phyloP scores from a whole-genome alignment of 2,888 invertebrate genomes.

The Parascotia fuliginaria region DNA sequence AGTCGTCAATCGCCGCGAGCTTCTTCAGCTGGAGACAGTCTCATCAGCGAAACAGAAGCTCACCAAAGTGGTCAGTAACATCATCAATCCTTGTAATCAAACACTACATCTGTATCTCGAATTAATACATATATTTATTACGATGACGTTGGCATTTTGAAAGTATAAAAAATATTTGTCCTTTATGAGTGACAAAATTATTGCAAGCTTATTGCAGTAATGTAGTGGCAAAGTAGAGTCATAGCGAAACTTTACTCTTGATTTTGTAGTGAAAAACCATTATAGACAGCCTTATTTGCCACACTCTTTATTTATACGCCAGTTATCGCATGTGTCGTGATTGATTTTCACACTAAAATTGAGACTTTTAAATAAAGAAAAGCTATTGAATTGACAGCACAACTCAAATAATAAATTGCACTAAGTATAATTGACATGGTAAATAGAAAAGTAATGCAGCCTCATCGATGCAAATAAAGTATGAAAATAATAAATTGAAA shows the following conservation, averaged over 20 bases:
- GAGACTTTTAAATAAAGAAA: conserved; percentile 28
- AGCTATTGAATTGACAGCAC: conserved; percentile 32
- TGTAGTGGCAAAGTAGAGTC: conserved; percentile 85
- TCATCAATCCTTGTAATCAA: conserved; percentile 5
- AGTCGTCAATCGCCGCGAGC: conserved; percentile 79
- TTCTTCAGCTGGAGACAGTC: conserved; percentile 79
- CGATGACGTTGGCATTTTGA: conserved; percentile 24
- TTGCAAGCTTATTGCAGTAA: conserved; percentile 70
- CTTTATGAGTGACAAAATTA: conserved; percentile 40
- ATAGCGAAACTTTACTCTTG: conserved; percentile 85
- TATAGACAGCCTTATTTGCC: conserved; percentile 73
- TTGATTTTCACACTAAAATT: conserved; percentile 42
- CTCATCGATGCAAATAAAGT: conserved; percentile 16
- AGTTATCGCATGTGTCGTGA: conserved; percentile 71
- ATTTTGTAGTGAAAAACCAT: conserved; percentile 66
- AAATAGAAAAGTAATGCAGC: conserved; percentile 15
- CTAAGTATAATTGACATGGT: conserved; percentile 23
- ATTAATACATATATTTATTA: conserved; percentile 5
- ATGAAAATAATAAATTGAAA: conserved; percentile 31
- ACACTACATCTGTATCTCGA: neutral
- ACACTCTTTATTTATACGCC: conserved; percentile 72
- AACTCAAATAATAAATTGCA: conserved; percentile 27
- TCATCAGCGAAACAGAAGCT: conserved; percentile 80
- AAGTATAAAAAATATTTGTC: conserved; percentile 9
- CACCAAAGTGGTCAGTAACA: conserved; percentile 81